Evolutionary conservation across 2,888 invertebrate species (phyloP), one percentile per base, ranked within the genome.

Genomic region (Epinotia nisella): DNA sequence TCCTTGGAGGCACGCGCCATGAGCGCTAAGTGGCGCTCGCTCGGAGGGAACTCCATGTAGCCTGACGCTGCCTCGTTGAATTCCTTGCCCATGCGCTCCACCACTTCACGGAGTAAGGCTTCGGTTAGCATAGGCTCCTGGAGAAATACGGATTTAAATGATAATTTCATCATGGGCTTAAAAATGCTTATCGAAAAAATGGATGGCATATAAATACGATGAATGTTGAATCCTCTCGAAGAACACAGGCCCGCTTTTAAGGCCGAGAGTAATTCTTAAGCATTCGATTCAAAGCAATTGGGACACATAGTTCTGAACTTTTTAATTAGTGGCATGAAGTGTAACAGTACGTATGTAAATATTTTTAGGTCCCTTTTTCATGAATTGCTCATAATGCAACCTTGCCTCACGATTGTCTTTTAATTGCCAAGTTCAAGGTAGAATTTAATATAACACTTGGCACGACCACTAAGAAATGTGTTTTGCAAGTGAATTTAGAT

Each of bases 1-100:
- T 95, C 94, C 78, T 94, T 95, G 78, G 90, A 93, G 53, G 95
- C 95, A 1, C 95, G 92, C 1, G 95, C 91, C 89, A 94, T 93
- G 77, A 94, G 83, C 5, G 90, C 86, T 9, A 94, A 83, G 70
- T 91, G 91, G 21, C 90, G 85, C 64, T 94, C 93, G 78, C 86
- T 91, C 72, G 94, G 90, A 15, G 95, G 94, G 79, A 95, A 95
- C 80, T 96, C 96, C 78, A 96, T 85, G 84, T 96, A 96, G 58
- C 92, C 86, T 74, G 96, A 95, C 1, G 95, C 95, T 3, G 94
- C 94, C 70, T 96, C 96, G 75, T 94, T 94, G 80, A 97, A 94
- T 73, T 97, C 96, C 80, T 96, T 96, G 72, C 96, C 96, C 96
- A 97, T 96, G 74, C 96, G 95, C 84, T 96, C 96, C 65, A 97